Base-by-base conservation (phyloP, 2,113 vertebrate species). In the Cepphus grylle region DNA sequence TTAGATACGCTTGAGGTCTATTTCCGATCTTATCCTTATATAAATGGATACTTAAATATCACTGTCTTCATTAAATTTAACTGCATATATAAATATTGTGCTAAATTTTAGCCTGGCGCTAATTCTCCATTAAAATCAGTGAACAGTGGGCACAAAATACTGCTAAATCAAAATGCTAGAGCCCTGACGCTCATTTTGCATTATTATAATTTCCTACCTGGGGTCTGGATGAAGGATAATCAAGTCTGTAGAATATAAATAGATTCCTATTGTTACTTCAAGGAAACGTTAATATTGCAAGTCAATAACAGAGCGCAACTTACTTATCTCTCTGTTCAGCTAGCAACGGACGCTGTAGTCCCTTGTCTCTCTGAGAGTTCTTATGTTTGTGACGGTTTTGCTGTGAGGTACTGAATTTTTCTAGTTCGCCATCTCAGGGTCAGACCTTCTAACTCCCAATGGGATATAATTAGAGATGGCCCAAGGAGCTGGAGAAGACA, bases 401-500 rank as follows among this genome's bases (percentile, higher is more conserved):
- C 95, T 77, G 62, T 80, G 81, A 86, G 53, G 45, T 77, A 58
- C 79, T 59, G 62, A 50, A 2, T 97, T 87, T 94, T 93, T 88
- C 81, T 55, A 70, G 78, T 88, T 80, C 90, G 67, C 77, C n/a
- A 3, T 94, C 88, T 74, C 8, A 4, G 89, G 94, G 89, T 96
- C 89, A 96, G 81, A 85, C 84, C 66, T 47, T 22, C 81, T 70
- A 67, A 47, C 17, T 95, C 94, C 81, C 94, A 70, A 10, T 55
- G 91, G 58, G 66, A 85, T 87, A 85, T 94, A 91, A 95, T 95
- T 95, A 96, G 90, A 93, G 94, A 88, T 91, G 92, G 92, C 91
- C 95, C 88, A 96, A 92, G 89, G 91, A 96, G 66, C 74, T 91
- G 66, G 53, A 91, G 95, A 91, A 97, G 91, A 85, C 95, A 42